Evolutionary conservation across 2,888 invertebrate genomes (phyloP).

Genomic region (Tortrix viridana): DNA sequence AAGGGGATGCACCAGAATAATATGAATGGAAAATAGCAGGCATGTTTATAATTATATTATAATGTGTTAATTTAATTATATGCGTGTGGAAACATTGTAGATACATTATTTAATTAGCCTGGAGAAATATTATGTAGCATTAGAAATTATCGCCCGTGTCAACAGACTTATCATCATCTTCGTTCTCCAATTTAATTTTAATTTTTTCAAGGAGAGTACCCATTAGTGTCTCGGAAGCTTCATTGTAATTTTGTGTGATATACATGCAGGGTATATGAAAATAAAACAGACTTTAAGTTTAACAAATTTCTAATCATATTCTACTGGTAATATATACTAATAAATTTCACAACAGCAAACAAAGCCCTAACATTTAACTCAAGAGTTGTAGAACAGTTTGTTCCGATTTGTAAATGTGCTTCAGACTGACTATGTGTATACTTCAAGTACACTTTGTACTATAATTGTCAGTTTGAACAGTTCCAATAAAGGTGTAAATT

Average conservation of each 20-base stretch:
- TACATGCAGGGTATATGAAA: constrained; percentile 4
- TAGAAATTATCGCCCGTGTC: too few relatives aligned
- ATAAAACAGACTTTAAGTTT: constrained; percentile 26
- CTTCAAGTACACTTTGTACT: constrained; percentile 26
- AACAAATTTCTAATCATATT: constrained; percentile 37
- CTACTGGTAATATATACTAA: constrained; percentile 32
- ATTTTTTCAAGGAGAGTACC: too few relatives aligned
- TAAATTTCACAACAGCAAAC: constrained; percentile 36
- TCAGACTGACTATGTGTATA: constrained; percentile 13
- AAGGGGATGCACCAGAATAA: too few relatives aligned
- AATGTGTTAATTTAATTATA: too few relatives aligned
- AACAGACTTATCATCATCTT: too few relatives aligned
- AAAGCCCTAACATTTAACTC: constrained; percentile 18
- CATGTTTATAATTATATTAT: too few relatives aligned
- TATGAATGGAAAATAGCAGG: too few relatives aligned
- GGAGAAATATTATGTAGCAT: too few relatives aligned
- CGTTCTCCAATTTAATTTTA: too few relatives aligned
- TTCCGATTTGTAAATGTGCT: constrained; percentile 17
- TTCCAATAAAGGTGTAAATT: constrained; percentile 20
- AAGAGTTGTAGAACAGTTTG: constrained; percentile 22
- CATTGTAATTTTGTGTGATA: not conserved
- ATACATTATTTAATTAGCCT: too few relatives aligned
- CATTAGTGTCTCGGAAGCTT: not conserved
- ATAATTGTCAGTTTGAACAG: constrained; percentile 12
- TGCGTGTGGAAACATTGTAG: too few relatives aligned